Conservation (phyloP, 2,113 vertebrate genomes). For the Centropus unirufus region DNA sequence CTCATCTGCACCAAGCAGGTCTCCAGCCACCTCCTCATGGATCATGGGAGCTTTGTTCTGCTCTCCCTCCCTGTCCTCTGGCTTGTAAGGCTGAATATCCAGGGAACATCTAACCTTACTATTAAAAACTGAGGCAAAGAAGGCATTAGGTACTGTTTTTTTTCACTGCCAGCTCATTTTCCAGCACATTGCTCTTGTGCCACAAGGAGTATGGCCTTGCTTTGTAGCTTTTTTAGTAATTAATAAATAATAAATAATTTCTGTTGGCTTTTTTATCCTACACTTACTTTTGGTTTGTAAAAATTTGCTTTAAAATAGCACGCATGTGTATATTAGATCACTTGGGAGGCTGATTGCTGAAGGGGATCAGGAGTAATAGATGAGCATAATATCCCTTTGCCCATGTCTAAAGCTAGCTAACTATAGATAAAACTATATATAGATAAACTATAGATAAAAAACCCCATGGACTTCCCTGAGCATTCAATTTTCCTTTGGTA, state of each 20-base stretch:
- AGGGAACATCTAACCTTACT: no score
- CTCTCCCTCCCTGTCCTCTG: no score
- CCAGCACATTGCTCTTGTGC: no score
- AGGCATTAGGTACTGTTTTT: no score
- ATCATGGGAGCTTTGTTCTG: no score
- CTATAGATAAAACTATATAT: neutral
- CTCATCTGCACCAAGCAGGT: no score
- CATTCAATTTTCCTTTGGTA: neutral
- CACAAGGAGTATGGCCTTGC: neutral
- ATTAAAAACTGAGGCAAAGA: no score
- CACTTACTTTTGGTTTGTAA: neutral
- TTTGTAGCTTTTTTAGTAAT: neutral
- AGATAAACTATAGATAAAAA: neutral
- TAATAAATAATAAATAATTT: neutral
- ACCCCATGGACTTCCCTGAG: neutral
- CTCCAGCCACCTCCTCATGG: no score
- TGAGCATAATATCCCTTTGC: neutral
- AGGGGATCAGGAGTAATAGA: neutral
- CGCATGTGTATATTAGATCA: rapidly evolving
- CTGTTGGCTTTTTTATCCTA: neutral
- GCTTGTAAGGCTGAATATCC: no score
- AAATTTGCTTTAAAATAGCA: neutral
- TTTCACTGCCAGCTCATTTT: no score
- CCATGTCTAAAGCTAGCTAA: neutral
- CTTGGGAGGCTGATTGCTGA: neutral